Evolutionary conservation across 92 coral and sea anemone species (phyloP), one percentile per base, ranked within the genome.

Genomic region (Porites evermanni): DNA sequence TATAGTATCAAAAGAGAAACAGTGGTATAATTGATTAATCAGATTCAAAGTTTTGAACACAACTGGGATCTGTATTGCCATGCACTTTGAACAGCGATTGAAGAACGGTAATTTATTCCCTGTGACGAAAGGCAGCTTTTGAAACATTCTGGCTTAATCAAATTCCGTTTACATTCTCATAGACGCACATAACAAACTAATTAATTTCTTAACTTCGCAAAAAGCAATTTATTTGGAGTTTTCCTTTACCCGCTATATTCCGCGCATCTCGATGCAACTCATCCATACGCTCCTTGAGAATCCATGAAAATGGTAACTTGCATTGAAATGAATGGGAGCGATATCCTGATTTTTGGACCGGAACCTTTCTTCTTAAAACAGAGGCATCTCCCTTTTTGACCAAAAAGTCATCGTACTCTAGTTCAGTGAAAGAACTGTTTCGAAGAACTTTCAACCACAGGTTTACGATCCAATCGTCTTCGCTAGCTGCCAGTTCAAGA

Each of bases 221-320:
- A 54, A 10, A 54, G 60, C 60, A 21, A 70, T 29, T 13, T 38
- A 2, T 47, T 4, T 24, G 20, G 14, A 54, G 52, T 0, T 16
- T 8, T 10, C 13, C 58, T 75, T 80, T 21, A 93, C 95, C 95
- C 75, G 93, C 88, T 7, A 93, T 67, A 58, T 54, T 80, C 56
- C 73, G 81, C 12, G 94, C 93, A 13, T 80, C 85, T 29, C 61
- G 64, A 86, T 79, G 56, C 77, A 93, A 79, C 21, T 74, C 72
- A 12, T 93, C 94, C 29, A 85, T 78, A 6, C 70, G 81, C 71
- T 87, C 95, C 72, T 91, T 93, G 70, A 95, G 21, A 68, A 95
- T 85, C 98, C 96, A 91, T 11, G 98, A 93, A 84, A 93, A 95
- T 10, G 98, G 96, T 52, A 93, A 90, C 53, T 53, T 84, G 68